Percentiles rank a stretch among this genome's conserved stretches.
These are phyloP conservation scores for Gobius niger DNA, from an alignment of 2,113 vertebrate genomes.

Conservation along the genomic window DNA sequence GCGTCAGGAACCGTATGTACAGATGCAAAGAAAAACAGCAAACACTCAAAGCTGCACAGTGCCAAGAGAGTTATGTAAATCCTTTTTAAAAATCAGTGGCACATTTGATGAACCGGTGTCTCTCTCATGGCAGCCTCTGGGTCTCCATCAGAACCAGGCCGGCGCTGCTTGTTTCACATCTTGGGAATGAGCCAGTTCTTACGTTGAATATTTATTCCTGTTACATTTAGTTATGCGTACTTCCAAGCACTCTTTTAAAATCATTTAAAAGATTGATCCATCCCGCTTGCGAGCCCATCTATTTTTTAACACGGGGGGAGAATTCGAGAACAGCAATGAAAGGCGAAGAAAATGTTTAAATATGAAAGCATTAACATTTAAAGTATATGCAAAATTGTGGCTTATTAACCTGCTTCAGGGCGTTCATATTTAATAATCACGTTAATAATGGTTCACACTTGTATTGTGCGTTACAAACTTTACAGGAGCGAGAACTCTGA, in stretches of 20 bases:
- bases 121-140: neutral
- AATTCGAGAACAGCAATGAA: neutral
- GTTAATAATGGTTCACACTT: too few species aligned
- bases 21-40: too few species aligned
- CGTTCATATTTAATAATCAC: too few species aligned
- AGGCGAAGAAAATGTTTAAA: neutral
- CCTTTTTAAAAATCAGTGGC: neutral
- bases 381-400: constrained; percentile 22
- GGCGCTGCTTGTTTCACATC: constrained; percentile 24
- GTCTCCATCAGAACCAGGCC: neutral
- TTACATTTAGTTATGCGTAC: constrained; percentile 32
- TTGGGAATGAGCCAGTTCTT: constrained; percentile 10
- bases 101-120: neutral
- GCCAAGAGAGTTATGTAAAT: neutral
- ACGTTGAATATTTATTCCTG: constrained; percentile 51
- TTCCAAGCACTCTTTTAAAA: constrained; percentile 28
- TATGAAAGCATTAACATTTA: neutral
- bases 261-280: constrained; percentile 41
- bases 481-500: too few species aligned
- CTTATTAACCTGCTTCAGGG: too few species aligned
- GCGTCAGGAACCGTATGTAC: too few species aligned
- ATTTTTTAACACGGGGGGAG: constrained; percentile 26
- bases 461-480: too few species aligned
- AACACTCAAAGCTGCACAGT: neutral
- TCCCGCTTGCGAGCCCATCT: constrained; percentile 39